phyloP scores from a whole-genome alignment of 2,113 vertebrate species.

The Glaucidium brasilianum region DNA sequence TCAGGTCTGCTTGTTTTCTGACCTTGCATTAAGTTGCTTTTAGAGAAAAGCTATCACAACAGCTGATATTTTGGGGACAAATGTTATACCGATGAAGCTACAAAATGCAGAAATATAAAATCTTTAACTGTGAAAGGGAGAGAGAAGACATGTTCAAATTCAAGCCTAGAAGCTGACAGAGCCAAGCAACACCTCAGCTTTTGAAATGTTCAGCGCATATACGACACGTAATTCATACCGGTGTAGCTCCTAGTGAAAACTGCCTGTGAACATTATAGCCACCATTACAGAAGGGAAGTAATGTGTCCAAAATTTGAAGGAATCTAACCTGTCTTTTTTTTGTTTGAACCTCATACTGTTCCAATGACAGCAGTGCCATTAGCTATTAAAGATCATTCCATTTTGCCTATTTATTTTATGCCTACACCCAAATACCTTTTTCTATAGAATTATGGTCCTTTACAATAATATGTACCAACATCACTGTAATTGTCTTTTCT shows the following conservation, averaged over 20 bases:
- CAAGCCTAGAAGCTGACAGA: background rate
- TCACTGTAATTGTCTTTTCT: background rate
- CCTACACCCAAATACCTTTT: background rate
- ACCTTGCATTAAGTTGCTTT: background rate
- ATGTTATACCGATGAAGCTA: background rate
- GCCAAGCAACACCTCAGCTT: background rate
- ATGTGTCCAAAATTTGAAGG: background rate
- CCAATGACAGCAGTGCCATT: background rate
- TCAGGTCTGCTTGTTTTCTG: background rate
- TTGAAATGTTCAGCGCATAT: background rate
- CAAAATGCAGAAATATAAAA: background rate
- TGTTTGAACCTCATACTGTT: background rate
- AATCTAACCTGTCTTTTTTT: background rate
- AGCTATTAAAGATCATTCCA: background rate
- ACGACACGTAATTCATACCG: background rate
- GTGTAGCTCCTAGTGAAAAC: background rate
- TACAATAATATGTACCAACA: background rate
- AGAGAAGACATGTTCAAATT: background rate
- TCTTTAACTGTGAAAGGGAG: background rate
- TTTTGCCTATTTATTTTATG: background rate
- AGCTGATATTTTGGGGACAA: background rate
- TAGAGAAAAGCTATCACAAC: background rate
- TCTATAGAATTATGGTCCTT: background rate
- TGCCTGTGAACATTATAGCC: background rate
- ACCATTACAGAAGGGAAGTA: background rate